These are phyloP conservation scores for Gadopsis marmoratus DNA, from an alignment of 2,797 vertebrate genomes.

Conservation along the genomic window DNA sequence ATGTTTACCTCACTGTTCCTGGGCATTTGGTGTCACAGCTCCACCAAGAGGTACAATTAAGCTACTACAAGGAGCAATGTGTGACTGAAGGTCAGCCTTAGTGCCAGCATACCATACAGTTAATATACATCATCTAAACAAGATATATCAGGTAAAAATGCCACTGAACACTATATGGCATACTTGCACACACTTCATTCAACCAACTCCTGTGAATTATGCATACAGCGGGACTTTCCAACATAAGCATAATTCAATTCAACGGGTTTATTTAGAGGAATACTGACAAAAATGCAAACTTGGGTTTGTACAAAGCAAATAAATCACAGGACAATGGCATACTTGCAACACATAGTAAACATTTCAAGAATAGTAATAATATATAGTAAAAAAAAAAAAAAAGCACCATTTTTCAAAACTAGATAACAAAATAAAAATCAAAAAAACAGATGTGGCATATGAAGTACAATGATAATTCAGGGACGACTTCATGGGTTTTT, in stretches of 20 bases:
- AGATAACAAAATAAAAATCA: slow-evolving; percentile 70
- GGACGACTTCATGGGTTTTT: slow-evolving; percentile 66
- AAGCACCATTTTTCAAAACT: slow-evolving; percentile 84
- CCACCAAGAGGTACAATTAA: slow-evolving; percentile 27
- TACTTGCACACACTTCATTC: not conserved
- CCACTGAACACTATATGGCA: not conserved
- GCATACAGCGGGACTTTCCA: not conserved
- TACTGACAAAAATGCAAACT: slow-evolving; percentile 74
- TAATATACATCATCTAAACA: not conserved
- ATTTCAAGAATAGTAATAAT: slow-evolving; percentile 73
- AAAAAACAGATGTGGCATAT: slow-evolving; percentile 65
- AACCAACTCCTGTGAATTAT: not conserved
- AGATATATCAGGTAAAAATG: not conserved
- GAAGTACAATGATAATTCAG: slow-evolving; percentile 73
- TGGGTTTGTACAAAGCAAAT: slow-evolving; percentile 76
- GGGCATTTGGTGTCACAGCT: not conserved
- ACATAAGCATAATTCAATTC: slow-evolving; percentile 37
- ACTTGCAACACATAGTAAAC: slow-evolving; percentile 73
- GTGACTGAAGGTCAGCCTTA: not conserved
- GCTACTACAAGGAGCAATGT: slow-evolving; percentile 17
- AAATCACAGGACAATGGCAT: slow-evolving; percentile 72
- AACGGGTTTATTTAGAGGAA: slow-evolving; percentile 80
- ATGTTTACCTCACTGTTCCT: not conserved
- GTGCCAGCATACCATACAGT: not conserved
- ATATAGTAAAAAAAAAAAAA: slow-evolving; percentile 53